Evolutionary conservation across 2,797 vertebrate species (phyloP), one percentile per base, ranked within the genome.

Genomic region (Simalia tracyae): DNA sequence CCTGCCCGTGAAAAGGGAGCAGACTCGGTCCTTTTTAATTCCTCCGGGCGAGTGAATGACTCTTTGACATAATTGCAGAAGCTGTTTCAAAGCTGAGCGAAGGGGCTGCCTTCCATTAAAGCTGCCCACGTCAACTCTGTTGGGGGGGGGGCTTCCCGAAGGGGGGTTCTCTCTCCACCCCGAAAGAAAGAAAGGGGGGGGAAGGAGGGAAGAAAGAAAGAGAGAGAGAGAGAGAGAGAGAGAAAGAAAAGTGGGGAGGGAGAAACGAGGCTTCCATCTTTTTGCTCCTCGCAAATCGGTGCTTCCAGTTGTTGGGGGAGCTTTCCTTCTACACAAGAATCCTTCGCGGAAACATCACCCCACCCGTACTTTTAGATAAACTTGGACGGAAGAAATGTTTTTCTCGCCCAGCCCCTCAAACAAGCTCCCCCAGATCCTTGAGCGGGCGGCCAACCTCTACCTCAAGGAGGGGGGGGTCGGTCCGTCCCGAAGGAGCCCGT

Each of bases 51-150:
- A 95, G 94, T 98, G 97, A 98, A 98, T 98, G 95, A 97, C 97
- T 98, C 97, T 97, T 97, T 97, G 98, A 97, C 97, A 98, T 98
- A 97, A 98, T 98, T 97, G 97, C 97, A 96, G 97, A 96, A 96
- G 97, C 97, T 93, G 96, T 97, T 97, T 98, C 97, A 98, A 98
- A 98, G 97, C 96, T 96, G 95, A 95, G 97, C 96, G 97, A 96
- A 96, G 96, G 86, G 97, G 96, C 96, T 97, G 97, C 96, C 97
- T 97, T 97, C 97, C 95, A 97, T 96, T 97, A 96, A 56, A 64
- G 95, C 64, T 57, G 97, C 96, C 97, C 97, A 97, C 97, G 97
- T 97, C 97, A 96, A 98, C 97, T 97, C 97, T 97, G 97, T 97
- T 96, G 97, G 96, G 97, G 96, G 97, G 31, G 61, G 1, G 95